These are phyloP conservation scores for Phalera bucephala DNA, from an alignment of 2,888 invertebrate genomes.

Conservation along the genomic window DNA sequence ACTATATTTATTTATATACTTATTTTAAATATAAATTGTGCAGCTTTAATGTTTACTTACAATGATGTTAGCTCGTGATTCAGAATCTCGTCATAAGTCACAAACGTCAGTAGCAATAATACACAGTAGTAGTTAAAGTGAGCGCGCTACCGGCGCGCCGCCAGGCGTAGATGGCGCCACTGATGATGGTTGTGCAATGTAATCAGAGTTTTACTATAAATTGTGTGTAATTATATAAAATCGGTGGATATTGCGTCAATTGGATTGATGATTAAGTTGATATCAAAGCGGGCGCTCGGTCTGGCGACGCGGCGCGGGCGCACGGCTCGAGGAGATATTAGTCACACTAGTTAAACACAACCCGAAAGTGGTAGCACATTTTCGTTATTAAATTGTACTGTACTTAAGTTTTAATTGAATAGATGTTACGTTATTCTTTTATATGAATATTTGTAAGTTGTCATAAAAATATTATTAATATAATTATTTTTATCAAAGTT, in stretches of 20 bases:
- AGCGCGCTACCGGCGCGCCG: conserved; percentile 44
- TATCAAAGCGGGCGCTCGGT: conserved; percentile 14
- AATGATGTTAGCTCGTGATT: conserved; percentile 82
- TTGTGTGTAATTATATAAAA: conserved; percentile 37
- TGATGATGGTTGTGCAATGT: conserved; percentile 61
- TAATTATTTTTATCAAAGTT: conserved; percentile 85
- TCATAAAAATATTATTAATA: conserved; percentile 83
- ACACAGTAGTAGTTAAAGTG: conserved; percentile 65
- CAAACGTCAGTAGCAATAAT: conserved; percentile 80
- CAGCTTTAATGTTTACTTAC: conserved; percentile 83
- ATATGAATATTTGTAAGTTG: conserved; percentile 83
- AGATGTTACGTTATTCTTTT: conserved; percentile 83
- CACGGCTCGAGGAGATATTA: conserved; percentile 49
- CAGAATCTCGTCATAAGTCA: conserved; percentile 83
- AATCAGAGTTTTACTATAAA: conserved; percentile 47
- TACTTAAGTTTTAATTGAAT: conserved; percentile 78
- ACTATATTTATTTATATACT: conserved; percentile 80
- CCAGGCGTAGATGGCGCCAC: conserved; percentile 17
- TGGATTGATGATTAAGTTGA: conserved; percentile 32
- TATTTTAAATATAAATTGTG: conserved; percentile 74
- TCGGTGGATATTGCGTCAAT: conserved; percentile 25
- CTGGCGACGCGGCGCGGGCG: conserved; percentile 19
- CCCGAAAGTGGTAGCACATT: conserved; percentile 79
- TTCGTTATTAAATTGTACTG: conserved; percentile 74
- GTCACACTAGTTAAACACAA: conserved; percentile 80